Evolutionary conservation across 2,113 vertebrate species (phyloP).

Genomic region (Bos javanicus): DNA sequence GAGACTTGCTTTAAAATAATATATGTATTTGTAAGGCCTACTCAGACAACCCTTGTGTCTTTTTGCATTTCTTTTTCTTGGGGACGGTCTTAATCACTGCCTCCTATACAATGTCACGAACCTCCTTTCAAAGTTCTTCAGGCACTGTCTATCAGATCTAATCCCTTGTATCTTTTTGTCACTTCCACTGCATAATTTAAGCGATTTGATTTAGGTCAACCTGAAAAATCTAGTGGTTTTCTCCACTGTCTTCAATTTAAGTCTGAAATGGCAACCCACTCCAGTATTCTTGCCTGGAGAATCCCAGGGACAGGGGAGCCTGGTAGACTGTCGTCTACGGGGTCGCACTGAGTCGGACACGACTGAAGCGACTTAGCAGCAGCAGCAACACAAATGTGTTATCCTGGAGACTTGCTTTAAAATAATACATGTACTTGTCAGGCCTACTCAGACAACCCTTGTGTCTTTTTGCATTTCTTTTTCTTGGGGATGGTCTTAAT

Average conservation of each 20-base stretch:
- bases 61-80: not conserved
- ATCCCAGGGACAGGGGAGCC: rapidly evolving
- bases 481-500: not conserved
- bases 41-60: not conserved
- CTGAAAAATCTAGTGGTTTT: not conserved
- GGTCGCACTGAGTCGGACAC: too few species aligned
- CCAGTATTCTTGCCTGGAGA: not conserved
- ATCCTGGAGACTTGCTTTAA: not conserved
- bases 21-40: not conserved
- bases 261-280: not conserved
- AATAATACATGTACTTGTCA: not conserved
- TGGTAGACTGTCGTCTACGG: not conserved
- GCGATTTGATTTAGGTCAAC: not conserved
- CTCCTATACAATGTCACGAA: not conserved
- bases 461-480: not conserved
- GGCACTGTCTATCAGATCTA: not conserved
- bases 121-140: not conserved
- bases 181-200: not conserved
- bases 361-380: too few species aligned
- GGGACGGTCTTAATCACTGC: not conserved
- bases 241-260: not conserved
- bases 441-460: not conserved
- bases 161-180: not conserved
- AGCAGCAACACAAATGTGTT: not conserved
- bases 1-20: not conserved